These are phyloP conservation scores for Pardosa pseudoannulata DNA, from an alignment of 2,888 invertebrate species.

Conservation along the genomic window DNA sequence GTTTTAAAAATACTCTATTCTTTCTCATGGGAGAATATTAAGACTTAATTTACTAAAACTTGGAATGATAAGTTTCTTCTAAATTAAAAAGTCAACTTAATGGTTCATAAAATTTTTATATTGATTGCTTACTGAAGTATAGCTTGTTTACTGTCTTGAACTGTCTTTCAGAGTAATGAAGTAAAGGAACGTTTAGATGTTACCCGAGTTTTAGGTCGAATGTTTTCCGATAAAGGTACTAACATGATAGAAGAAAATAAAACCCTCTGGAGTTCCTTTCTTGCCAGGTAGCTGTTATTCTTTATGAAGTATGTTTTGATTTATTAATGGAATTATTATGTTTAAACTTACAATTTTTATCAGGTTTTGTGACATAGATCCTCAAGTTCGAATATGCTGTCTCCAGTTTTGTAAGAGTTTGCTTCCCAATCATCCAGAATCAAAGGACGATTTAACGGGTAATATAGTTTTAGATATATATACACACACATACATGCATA, in stretches of 20 bases:
- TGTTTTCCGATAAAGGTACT: conserved; percentile 97
- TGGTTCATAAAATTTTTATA: no score
- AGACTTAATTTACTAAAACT: no score
- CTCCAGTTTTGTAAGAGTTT: conserved; percentile 98
- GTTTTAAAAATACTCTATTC: no score
- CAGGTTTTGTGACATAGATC: conserved; percentile 95
- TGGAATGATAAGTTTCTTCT: no score
- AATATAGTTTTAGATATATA: no score
- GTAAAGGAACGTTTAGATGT: conserved; percentile 92
- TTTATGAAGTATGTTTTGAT: no score
- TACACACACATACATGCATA: no score
- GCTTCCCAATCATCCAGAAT: conserved; percentile 92
- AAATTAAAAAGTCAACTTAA: no score
- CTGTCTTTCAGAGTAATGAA: conserved; percentile 84
- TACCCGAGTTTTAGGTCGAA: conserved; percentile 86
- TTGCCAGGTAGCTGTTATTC: conserved; percentile 82
- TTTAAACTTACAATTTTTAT: conserved; percentile 34
- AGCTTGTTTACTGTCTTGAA: background rate
- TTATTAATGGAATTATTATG: no score
- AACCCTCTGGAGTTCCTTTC: conserved; percentile 91
- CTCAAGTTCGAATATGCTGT: conserved; percentile 93
- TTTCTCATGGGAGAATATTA: no score
- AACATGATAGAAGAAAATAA: conserved; percentile 90
- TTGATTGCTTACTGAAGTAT: background rate
- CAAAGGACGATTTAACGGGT: conserved; percentile 93